Evolutionary conservation across 2,113 vertebrate genomes (phyloP), one percentile per base, ranked within the genome.

Genomic region (Ictalurus punctatus): DNA sequence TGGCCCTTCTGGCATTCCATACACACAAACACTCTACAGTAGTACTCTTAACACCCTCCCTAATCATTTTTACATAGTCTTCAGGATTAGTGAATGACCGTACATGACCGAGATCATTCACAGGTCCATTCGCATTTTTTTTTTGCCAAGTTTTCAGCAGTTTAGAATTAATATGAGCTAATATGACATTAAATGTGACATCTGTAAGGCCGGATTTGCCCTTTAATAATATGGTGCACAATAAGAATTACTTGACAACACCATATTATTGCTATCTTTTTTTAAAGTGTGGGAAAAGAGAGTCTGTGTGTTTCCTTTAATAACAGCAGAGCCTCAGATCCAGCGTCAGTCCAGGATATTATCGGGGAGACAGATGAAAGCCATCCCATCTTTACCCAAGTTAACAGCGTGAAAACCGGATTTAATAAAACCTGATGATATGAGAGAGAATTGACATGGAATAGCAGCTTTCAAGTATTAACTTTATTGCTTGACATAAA

Each of bases 371-470:
- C 6, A 65, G 76, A 81, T 81, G 59, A 81, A 81, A 81, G 86
- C 63, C 40, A 14, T 52, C n/a, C 48, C 25, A 9, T 19, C 19
- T 87, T 81, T 54, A 81, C 85, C 85, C 63, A 58, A 78, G 76
- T 69, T 87, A 81, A 82, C 86, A 87, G 86, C 17, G 13, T 48
- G 63, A 71, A 81, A 25, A 34, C 48, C 6, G 16, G 79, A 87
- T 87, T 87, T 87, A 87, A 87, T 87, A 82, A 58, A 27, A 63
- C 65, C 34, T 40, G 86, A 71, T 59, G 79, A 58, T 87, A 87
- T 25, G 79, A 87, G 48, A 37, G 86, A 73, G 79, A 81, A 87
- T 87, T 13, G 6, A 3, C 13, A 34, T 48, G 25, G 25, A 27
- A 58, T 34, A 81, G 21, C 6, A 58, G 30, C 56, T 63, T 83